These are phyloP conservation scores for Helicoverpa assulta DNA, from an alignment of 2,888 invertebrate species.

Conservation along the genomic window DNA sequence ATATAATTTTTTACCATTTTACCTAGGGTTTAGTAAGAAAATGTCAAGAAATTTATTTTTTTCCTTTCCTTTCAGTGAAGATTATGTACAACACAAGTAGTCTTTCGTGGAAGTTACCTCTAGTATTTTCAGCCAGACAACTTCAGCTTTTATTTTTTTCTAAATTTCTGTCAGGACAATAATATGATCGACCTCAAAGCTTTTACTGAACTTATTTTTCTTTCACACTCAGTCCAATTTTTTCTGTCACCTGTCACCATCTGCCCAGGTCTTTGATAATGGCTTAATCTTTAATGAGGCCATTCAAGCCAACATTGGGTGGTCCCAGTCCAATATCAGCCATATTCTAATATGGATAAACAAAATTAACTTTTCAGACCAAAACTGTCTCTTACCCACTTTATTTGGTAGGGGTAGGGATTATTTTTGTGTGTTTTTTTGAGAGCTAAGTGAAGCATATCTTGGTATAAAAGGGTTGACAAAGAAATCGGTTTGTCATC, in stretches of 20 bases:
- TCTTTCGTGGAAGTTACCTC: no score
- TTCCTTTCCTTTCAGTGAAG: no score
- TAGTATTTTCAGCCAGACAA: no score
- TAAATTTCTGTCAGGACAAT: no score
- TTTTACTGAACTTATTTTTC: slow-evolving; percentile 17
- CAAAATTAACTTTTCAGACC: slow-evolving; percentile 15
- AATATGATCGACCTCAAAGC: neutral
- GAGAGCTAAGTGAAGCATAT: neutral
- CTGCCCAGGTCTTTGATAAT: slow-evolving; percentile 63
- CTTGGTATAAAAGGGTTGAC: slow-evolving; percentile 55
- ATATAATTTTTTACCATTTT: no score
- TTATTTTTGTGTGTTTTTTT: slow-evolving; percentile 6
- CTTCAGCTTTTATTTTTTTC: no score
- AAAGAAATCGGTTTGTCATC: slow-evolving; percentile 76
- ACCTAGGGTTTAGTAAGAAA: no score
- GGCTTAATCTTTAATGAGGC: slow-evolving; percentile 68
- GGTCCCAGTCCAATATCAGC: slow-evolving; percentile 73
- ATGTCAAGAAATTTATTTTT: no score
- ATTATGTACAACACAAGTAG: no score
- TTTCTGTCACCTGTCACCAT: slow-evolving; percentile 70
- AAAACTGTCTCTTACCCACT: neutral
- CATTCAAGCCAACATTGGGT: slow-evolving; percentile 70
- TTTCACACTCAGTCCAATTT: slow-evolving; percentile 23
- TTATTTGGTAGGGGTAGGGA: neutral
- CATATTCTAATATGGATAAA: slow-evolving; percentile 52